phyloP scores from a whole-genome alignment of 1,140 invertebrate genomes.

The Drosophila auraria region DNA sequence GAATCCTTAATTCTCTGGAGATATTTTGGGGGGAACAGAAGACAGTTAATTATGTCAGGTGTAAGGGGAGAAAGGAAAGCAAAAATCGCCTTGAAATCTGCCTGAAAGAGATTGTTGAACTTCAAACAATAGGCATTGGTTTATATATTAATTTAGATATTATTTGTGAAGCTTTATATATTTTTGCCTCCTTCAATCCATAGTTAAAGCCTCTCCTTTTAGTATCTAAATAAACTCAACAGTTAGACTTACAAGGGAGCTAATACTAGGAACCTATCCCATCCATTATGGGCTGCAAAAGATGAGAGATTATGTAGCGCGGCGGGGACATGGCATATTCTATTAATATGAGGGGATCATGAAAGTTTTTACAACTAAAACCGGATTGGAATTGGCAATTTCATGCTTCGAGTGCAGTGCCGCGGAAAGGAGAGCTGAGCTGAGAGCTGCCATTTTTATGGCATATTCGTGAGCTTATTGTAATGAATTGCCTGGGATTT shows the following conservation, averaged over 20 bases:
- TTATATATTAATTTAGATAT: neutral
- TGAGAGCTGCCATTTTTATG: slow-evolving; percentile 73
- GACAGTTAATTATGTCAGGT: slow-evolving; percentile 30
- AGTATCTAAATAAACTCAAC: neutral
- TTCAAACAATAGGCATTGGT: too few species aligned
- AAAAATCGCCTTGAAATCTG: neutral
- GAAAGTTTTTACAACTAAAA: slow-evolving; percentile 75
- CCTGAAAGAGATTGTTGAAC: neutral
- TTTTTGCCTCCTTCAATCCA: neutral
- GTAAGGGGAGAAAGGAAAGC: neutral
- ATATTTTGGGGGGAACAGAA: neutral
- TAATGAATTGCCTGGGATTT: slow-evolving; percentile 81
- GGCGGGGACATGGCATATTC: slow-evolving; percentile 44
- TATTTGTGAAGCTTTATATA: too few species aligned
- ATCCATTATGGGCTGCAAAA: slow-evolving; percentile 28
- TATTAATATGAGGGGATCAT: slow-evolving; percentile 53
- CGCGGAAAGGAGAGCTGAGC: neutral
- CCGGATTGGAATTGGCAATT: slow-evolving; percentile 78
- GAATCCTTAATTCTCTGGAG: slow-evolving; percentile 6
- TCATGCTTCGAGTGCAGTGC: slow-evolving; percentile 71
- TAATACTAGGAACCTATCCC: too few species aligned
- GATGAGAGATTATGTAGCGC: slow-evolving; percentile 40
- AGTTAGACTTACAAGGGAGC: slow-evolving; percentile 1
- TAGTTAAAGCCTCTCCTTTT: neutral
- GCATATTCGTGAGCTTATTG: slow-evolving; percentile 85